Evolutionary conservation across 2,888 invertebrate species (phyloP).

Genomic region (Heliconius erato): DNA sequence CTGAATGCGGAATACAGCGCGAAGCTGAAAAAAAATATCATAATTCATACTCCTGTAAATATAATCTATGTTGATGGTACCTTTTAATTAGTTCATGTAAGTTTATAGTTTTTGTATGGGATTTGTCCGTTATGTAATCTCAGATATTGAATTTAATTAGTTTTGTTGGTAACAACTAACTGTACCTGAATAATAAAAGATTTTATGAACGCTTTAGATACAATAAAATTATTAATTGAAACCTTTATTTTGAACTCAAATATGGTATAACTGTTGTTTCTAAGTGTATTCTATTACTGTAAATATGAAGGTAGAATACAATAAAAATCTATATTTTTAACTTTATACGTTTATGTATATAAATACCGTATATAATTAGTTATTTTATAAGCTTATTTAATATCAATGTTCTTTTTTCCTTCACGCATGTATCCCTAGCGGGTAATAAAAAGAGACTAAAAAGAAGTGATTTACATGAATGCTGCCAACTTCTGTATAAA

Average conservation of each 20-base stretch:
- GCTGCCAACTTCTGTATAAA: no score
- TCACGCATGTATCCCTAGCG: no score
- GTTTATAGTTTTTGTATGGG: conserved; percentile 42
- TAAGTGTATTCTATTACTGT: not conserved
- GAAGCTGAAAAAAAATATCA: conserved; percentile 14
- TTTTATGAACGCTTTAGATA: conserved; percentile 13
- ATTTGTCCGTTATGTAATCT: conserved; percentile 4
- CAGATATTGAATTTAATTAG: conserved; percentile 14
- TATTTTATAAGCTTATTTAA: no score
- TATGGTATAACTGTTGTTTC: not conserved
- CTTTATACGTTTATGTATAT: no score
- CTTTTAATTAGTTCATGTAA: conserved; percentile 31
- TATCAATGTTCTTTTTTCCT: no score
- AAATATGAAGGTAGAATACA: not conserved
- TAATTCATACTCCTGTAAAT: conserved; percentile 45
- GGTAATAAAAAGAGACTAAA: no score
- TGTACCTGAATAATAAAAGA: conserved; percentile 17
- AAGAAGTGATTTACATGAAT: no score
- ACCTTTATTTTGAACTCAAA: not conserved
- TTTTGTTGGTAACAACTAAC: conserved; percentile 15
- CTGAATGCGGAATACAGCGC: no score
- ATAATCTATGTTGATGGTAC: not conserved
- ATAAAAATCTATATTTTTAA: no score
- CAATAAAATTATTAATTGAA: not conserved
- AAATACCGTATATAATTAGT: no score